Base-by-base conservation (phyloP, 2,797 vertebrate genomes). In the Sebastes itinus region DNA sequence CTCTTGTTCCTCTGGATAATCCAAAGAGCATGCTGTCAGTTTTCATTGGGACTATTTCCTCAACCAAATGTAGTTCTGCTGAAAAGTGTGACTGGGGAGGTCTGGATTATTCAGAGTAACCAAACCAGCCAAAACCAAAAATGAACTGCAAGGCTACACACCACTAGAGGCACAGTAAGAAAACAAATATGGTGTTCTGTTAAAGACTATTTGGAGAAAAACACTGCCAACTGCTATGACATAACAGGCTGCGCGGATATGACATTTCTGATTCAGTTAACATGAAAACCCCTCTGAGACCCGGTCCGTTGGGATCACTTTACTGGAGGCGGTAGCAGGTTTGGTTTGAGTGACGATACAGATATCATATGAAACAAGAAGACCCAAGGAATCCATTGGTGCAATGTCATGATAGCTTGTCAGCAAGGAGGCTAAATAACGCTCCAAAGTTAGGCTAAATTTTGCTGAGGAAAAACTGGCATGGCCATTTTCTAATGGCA, bases 1-100 rank as follows among this genome's bases (percentile, higher is more conserved):
- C 58, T 78, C 11, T 12, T 72, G 56, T 60, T 65, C 25, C 62
- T 27, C 33, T 76, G 63, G 30, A 69, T 59, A 76, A 67, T 69
- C 52, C 63, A 46, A 38, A 60, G 23, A 58, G 18, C 49, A 67
- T 7, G 5, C 35, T 49, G 68, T 72, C 72, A 49, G 10, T 38
- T 73, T 58, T 49, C 35, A 75, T 32, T 9, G 11, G 27, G 32
- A 58, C 33, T 56, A 2, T 38, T 62, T 69, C 8, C 23, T 66
- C 69, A 35, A 13, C n/a, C 55, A 32, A 60, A 35, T 72, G 56
- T 7, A 10, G 23, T 20, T 68, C 35, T 12, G 32, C 28, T 27
- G 23, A 54, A 68, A 72, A n/a, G 13, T 71, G 66, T 61, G 52
- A 22, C 11, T 30, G 23, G 20, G 2, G 3, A 62, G 11, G 23